Conservation (phyloP, 2,797 vertebrate genomes). For the Gadopsis marmoratus region DNA sequence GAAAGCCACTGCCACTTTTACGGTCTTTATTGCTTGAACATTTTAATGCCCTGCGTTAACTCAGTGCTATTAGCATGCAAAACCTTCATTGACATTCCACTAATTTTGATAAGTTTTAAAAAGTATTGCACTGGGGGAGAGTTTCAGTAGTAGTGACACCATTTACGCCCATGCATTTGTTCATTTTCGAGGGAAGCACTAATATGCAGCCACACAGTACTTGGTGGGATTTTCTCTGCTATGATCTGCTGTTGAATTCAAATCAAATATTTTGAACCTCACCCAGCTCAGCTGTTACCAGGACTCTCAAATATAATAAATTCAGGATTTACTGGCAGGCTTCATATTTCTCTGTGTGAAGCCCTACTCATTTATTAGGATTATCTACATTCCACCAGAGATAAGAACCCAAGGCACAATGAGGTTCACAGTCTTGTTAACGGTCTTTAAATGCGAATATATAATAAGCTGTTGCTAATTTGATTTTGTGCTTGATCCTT, state of each 20-base stretch:
- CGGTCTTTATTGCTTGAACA: background rate
- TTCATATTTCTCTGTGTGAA: constrained; percentile 84
- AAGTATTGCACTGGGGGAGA: constrained; percentile 40
- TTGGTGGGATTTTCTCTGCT: constrained; percentile 75
- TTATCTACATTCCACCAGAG: constrained; percentile 87
- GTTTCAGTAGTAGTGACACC: constrained; percentile 55
- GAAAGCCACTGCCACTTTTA: background rate
- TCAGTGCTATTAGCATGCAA: constrained; percentile 8
- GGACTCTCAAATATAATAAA: constrained; percentile 84
- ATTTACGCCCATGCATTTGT: constrained; percentile 72
- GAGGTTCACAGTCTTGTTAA: constrained; percentile 82
- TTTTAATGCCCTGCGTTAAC: background rate
- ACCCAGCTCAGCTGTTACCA: constrained; percentile 81
- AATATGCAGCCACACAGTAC: constrained; percentile 64
- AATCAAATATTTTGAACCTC: constrained; percentile 85
- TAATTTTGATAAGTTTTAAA: constrained; percentile 52
- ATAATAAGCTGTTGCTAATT: constrained; percentile 86
- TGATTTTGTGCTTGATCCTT: constrained; percentile 84
- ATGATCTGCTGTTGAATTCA: constrained; percentile 84
- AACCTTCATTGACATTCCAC: constrained; percentile 28
- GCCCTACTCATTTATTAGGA: constrained; percentile 86
- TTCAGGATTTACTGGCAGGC: constrained; percentile 84
- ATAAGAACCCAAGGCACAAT: constrained; percentile 83
- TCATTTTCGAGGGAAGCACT: constrained; percentile 66
- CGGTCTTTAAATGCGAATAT: constrained; percentile 83